phyloP scores from a whole-genome alignment of 2,113 vertebrate species.

The Donacobius atricapilla region DNA sequence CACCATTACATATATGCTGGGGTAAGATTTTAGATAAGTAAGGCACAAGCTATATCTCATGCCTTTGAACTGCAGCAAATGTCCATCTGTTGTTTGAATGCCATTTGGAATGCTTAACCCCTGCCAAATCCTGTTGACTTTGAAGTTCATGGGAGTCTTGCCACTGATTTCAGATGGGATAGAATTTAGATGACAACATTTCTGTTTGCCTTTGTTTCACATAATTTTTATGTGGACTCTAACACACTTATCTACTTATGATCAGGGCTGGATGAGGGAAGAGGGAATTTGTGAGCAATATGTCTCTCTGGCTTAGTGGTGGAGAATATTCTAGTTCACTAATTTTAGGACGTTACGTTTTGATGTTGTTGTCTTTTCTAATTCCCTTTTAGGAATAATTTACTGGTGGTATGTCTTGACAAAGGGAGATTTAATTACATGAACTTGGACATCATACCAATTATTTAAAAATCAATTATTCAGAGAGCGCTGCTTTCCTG shows the following conservation, averaged over 20 bases:
- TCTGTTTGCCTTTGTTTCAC: background rate
- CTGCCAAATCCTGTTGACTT: constrained; percentile 33
- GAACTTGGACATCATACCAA: background rate
- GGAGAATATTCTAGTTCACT: background rate
- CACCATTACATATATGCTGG: background rate
- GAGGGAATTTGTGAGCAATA: background rate
- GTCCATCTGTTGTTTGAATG: constrained; percentile 37
- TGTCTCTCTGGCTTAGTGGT: background rate
- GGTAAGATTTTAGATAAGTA: background rate
- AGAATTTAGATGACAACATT: background rate
- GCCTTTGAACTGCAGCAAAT: background rate
- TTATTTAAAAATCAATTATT: constrained; percentile 6
- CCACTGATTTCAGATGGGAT: background rate
- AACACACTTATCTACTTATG: background rate
- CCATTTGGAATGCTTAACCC: background rate
- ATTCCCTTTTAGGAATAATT: background rate
- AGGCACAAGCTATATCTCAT: background rate
- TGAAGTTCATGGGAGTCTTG: constrained; percentile 19
- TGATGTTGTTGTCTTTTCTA: background rate
- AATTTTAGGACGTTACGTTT: background rate
- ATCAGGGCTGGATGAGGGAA: background rate
- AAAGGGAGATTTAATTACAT: background rate
- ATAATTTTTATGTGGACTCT: background rate
- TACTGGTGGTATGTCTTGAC: background rate
- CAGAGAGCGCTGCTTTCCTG: background rate